phyloP scores from a whole-genome alignment of 2,113 vertebrate species.

The Gopherus flavomarginatus region DNA sequence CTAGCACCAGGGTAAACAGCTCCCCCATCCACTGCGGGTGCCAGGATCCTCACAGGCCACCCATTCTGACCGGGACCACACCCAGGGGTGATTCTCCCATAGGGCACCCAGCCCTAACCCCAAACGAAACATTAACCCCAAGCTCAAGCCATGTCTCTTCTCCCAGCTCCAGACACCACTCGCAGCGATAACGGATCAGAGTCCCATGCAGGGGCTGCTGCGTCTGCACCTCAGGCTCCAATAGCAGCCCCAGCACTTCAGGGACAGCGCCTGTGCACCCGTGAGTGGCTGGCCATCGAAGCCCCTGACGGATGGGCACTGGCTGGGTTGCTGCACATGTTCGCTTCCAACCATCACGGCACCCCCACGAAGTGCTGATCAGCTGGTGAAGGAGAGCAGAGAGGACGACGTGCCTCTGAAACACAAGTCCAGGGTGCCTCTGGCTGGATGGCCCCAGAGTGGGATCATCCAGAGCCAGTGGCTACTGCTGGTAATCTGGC shows the following conservation, averaged over 20 bases:
- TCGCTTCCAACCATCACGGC: no score
- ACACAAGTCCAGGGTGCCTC: no score
- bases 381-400: no score
- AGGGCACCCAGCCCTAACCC: background rate
- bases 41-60: background rate
- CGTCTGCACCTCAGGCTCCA: background rate
- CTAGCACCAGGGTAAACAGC: accelerated
- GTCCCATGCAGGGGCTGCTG: background rate
- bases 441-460: no score
- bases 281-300: no score
- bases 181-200: background rate
- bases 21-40: accelerated
- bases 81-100: background rate
- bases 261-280: no score
- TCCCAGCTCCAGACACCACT: background rate
- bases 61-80: background rate
- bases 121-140: no score
- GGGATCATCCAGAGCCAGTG: no score
- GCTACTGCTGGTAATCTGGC: background rate
- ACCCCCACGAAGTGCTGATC: no score
- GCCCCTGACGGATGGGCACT: background rate
- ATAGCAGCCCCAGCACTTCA: no score
- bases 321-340: background rate
- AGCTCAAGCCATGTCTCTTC: background rate
- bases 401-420: no score